Conservation (phyloP, 2,888 invertebrate species). For the Tetheella fluctuosa region DNA sequence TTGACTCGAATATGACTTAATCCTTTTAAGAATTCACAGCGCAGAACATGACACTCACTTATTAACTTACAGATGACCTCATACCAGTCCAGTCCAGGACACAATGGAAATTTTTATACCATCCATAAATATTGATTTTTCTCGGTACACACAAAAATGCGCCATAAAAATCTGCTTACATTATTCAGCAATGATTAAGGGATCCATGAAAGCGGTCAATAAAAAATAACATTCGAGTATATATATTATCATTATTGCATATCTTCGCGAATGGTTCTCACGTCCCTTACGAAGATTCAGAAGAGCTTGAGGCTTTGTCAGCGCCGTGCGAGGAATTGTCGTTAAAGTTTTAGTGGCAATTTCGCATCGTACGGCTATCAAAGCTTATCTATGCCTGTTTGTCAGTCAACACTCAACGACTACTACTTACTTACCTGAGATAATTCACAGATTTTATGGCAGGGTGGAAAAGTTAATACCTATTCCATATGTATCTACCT, state of each 20-base stretch:
- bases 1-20: conserved; percentile 73
- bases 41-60: conserved; percentile 44
- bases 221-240: not conserved
- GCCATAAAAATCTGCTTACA: conserved; percentile 4
- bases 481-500: too few relatives aligned
- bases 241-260: conserved; percentile 8
- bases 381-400: conserved; percentile 54
- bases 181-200: conserved; percentile 4
- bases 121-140: conserved; percentile 11
- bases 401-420: conserved; percentile 33
- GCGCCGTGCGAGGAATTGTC: conserved; percentile 40
- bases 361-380: conserved; percentile 47
- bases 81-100: conserved; percentile 19
- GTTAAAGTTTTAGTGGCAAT: conserved; percentile 65
- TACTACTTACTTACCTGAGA: conserved; percentile 16
- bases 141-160: not conserved
- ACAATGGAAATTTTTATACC: conserved; percentile 38
- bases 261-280: not conserved
- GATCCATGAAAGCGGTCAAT: conserved; percentile 3
- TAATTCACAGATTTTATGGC: conserved; percentile 13
- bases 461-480: not conserved
- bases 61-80: conserved; percentile 66
- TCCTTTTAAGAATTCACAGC: conserved; percentile 71
- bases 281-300: not conserved
- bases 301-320: conserved; percentile 28